Evolutionary conservation across 2,113 vertebrate species (phyloP), one percentile per base, ranked within the genome.

Genomic region (Eclectus roratus): DNA sequence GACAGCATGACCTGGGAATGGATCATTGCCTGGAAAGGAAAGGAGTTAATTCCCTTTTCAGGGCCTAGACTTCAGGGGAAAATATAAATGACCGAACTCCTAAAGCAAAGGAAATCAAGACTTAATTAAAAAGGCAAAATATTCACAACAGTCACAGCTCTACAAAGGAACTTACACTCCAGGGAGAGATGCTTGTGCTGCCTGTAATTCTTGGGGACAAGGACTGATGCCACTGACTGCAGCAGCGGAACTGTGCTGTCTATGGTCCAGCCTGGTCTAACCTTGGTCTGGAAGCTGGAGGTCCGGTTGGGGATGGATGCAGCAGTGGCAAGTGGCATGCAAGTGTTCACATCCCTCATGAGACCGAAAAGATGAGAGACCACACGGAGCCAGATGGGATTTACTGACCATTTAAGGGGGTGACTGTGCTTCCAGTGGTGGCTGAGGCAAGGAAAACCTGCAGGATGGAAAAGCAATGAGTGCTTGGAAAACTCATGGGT

Each of bases 91-190:
- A 35, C 24, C 3, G 7, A 27, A 41, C 8, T 89, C 25, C 35
- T 81, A 85, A 88, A 89, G 35, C 43, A 74, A 52, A 47, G 31
- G 19, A 71, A 84, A 50, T 35, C 7, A 61, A 74, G 28, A 20
- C 17, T 90, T 85, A 27, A 41, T 56, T 68, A 50, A 91, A 93
- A 52, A 65, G 27, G 6, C 3, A 37, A 88, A 52, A 39, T 58
- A 37, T 10, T 70, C 1, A 44, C 28, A 56, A 3, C 7, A 11
- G 8, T 17, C 55, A 27, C 71, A 63, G 77, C 46, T 63, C 35
- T 74, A 0, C 3, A 11, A 65, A 47, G 55, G 33, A 37, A 8
- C 1, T 77, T 39, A 35, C 64, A 4, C 6, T 66, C 20, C 69
- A 56, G 20, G 17, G 69, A 78, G 11, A 37, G 17, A n/a, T 83